A percentile compares a stretch with the other conserved stretches of the same genome.
phyloP scores from a whole-genome alignment of 2,888 invertebrate species.

The Dasysyrphus albostriatus region DNA sequence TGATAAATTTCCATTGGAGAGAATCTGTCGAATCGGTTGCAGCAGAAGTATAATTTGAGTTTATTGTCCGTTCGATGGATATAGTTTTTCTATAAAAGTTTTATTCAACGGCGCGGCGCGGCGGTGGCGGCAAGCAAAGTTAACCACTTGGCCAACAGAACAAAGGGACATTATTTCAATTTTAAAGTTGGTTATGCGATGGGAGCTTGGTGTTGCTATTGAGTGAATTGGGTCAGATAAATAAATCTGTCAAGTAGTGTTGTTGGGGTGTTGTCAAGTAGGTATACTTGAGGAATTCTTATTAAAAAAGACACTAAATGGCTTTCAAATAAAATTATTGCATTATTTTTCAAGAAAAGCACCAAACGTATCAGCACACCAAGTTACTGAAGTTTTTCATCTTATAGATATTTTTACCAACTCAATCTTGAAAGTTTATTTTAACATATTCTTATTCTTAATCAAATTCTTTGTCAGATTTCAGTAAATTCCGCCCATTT shows the following conservation, averaged over 20 bases:
- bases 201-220: conserved; percentile 6
- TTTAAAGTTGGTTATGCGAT: conserved; percentile 45
- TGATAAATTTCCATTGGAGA: conserved; percentile 67
- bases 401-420: too few species aligned
- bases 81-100: conserved; percentile 25
- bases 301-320: not conserved
- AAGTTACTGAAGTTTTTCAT: too few species aligned
- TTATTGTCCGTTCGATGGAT: conserved; percentile 61
- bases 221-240: conserved; percentile 46
- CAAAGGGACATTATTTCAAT: conserved; percentile 57
- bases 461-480: too few species aligned
- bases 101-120: not conserved
- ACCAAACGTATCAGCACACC: too few species aligned
- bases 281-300: not conserved
- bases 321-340: not conserved
- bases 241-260: conserved; percentile 43
- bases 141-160: conserved; percentile 42
- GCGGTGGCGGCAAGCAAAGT: not conserved
- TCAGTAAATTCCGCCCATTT: too few species aligned
- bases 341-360: too few species aligned
- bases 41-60: conserved; percentile 55
- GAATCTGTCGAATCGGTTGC: conserved; percentile 56
- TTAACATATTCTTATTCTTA: too few species aligned
- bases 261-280: not conserved
- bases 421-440: too few species aligned